Evolutionary conservation across 2,113 vertebrate species (phyloP), one percentile per base, ranked within the genome.

Genomic region (Passer domesticus): DNA sequence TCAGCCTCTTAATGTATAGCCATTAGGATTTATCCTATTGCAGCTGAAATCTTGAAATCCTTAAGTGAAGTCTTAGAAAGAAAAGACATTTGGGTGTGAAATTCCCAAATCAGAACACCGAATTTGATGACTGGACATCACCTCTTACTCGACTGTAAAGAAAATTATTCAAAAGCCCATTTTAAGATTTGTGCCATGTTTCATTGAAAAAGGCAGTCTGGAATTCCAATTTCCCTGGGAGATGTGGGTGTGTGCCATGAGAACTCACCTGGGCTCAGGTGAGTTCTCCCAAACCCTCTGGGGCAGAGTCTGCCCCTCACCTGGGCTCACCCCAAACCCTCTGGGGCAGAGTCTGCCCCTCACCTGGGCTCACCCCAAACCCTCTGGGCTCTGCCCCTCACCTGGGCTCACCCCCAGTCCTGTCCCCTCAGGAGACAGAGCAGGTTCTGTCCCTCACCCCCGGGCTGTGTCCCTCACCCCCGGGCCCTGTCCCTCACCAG

Each of bases 221-320:
- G 63, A 91, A 89, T n/a, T 74, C 19, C 53, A 74, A 2, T 35
- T n/a, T 47, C 62, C 33, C 19, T 17, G 28, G 16, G n/a, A 68
- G 14, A 30, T 23, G 16, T 2, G 43, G 21, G 27, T 13, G 39
- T 15, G 75, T 41, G 47, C 17, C 22, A n/a, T 0, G 0, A 35
- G 58, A 90, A 30, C 7, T 58, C 77, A 41, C 18, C 37, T 56
- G 60, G 24, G 35, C 43, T 43, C 23, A 47, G 52, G 30, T 41
- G 41, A 41, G 41, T 41, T 14, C 41, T 6, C 11, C n/a, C 53
- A 55, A 55, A 33, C 11, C 53, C 30, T 5, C 11, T 1, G 7
- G 16, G 46, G 5, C 41, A 41, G 41, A 41, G 41, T 41, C 41
- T 15, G 41, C 13, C 10, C 2, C 31, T 66, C 59, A 15, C 35